A percentile compares a stretch with the other conserved stretches of the same genome.
Conservation (phyloP, 1,140 invertebrate species). For the Hyphantria cunea region DNA sequence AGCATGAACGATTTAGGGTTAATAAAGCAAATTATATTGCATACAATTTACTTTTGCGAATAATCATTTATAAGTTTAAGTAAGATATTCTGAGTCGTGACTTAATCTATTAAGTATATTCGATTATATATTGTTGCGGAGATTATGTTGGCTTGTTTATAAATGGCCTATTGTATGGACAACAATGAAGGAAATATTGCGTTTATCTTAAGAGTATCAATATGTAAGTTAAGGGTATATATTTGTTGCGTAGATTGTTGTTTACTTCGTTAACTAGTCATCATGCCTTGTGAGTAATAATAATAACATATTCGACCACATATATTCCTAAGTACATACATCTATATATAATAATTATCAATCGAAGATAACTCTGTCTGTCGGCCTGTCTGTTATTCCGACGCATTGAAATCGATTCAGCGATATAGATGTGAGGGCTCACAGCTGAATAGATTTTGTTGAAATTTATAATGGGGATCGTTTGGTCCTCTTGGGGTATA, state of each 20-base stretch:
- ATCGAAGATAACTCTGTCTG: no score
- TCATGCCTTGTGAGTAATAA: not conserved
- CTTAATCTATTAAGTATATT: slow-evolving; percentile 34
- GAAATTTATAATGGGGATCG: no score
- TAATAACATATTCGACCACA: no score
- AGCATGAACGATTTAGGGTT: not conserved
- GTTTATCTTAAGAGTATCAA: slow-evolving; percentile 33
- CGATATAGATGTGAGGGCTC: no score
- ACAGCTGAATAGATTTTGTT: no score
- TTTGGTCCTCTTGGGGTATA: no score
- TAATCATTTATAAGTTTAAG: slow-evolving; percentile 4
- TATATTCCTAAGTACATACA: no score
- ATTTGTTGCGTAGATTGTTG: slow-evolving; percentile 14
- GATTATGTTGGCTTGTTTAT: slow-evolving; percentile 38
- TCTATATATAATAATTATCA: no score
- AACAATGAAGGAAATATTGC: slow-evolving; percentile 52
- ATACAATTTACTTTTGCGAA: not conserved
- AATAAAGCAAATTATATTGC: not conserved
- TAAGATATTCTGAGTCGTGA: slow-evolving; percentile 40
- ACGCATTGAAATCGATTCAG: no score
- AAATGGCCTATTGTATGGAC: slow-evolving; percentile 56
- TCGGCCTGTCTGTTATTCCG: no score
- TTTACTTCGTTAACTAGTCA: not conserved
- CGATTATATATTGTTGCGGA: slow-evolving; percentile 40
- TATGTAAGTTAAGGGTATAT: slow-evolving; percentile 10